phyloP scores from a whole-genome alignment of 2,113 vertebrate species.

The Theristicus caerulescens region DNA sequence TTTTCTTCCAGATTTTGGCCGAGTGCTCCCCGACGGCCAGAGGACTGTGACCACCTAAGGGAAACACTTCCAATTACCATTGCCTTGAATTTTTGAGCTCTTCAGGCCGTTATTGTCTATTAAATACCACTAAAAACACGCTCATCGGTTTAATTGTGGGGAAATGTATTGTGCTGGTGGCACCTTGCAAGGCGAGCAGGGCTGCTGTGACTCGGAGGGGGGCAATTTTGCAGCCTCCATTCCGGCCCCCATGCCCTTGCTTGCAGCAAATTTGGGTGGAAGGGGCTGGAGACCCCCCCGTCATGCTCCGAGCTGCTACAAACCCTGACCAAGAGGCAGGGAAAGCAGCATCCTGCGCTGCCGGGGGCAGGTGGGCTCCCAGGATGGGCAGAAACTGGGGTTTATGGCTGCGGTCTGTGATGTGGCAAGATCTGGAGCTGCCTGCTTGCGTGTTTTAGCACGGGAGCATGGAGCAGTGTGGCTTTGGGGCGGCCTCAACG shows the following conservation, averaged over 20 bases:
- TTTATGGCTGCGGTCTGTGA: accelerated
- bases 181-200: not conserved
- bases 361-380: not conserved
- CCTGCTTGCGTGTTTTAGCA: not conserved
- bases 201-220: not conserved
- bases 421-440: not conserved
- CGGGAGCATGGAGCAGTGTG: not conserved
- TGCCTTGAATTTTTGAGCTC: slow-evolving; percentile 15
- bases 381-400: not conserved
- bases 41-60: not conserved
- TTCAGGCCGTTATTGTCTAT: not conserved
- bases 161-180: not conserved
- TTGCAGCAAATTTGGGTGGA: not conserved
- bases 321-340: not conserved
- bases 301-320: not conserved
- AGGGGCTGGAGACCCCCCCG: not conserved
- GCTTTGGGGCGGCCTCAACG: not conserved
- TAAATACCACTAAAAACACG: accelerated
- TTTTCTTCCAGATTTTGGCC: slow-evolving; percentile 44
- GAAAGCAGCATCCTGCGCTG: accelerated
- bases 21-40: not conserved
- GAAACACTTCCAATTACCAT: not conserved
- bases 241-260: accelerated
- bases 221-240: not conserved
- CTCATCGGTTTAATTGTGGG: accelerated